phyloP scores from a whole-genome alignment of 2,797 vertebrate species.

The Dryobates pubescens region DNA sequence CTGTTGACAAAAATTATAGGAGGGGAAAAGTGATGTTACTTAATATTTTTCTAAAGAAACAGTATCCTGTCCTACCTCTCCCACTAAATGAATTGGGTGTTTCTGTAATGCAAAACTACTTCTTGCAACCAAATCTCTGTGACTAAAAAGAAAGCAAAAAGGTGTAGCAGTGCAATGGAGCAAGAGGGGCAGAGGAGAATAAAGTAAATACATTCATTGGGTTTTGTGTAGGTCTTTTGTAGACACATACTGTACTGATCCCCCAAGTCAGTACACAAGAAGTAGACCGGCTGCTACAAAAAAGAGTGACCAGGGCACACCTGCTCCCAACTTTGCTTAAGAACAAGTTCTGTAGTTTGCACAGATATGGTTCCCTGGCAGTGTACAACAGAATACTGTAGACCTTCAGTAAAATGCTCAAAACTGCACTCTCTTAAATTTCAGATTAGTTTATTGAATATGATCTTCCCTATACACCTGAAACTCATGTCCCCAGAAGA shows the following conservation, averaged over 20 bases:
- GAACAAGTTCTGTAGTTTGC: background rate
- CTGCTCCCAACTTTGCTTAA: background rate
- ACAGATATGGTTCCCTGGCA: background rate
- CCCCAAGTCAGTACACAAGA: background rate
- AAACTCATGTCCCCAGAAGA: conserved; percentile 8
- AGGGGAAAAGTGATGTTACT: background rate
- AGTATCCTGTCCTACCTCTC: background rate
- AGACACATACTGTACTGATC: background rate
- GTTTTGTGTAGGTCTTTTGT: background rate
- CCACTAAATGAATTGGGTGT: background rate
- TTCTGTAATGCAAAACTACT: background rate
- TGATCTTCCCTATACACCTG: background rate
- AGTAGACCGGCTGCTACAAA: conserved; percentile 59
- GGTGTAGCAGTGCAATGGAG: conserved; percentile 61
- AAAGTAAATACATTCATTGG: background rate
- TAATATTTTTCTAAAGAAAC: conserved; percentile 21
- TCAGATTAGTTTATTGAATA: background rate
- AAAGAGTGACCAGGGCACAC: background rate
- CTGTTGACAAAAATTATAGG: background rate
- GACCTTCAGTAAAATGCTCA: background rate
- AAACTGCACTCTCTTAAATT: background rate
- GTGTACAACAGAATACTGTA: background rate
- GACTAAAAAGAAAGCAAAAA: conserved; percentile 18
- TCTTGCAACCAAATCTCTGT: background rate
- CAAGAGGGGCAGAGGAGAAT: background rate